phyloP scores from a whole-genome alignment of 1,140 invertebrate genomes.

The Holotrichia oblita region DNA sequence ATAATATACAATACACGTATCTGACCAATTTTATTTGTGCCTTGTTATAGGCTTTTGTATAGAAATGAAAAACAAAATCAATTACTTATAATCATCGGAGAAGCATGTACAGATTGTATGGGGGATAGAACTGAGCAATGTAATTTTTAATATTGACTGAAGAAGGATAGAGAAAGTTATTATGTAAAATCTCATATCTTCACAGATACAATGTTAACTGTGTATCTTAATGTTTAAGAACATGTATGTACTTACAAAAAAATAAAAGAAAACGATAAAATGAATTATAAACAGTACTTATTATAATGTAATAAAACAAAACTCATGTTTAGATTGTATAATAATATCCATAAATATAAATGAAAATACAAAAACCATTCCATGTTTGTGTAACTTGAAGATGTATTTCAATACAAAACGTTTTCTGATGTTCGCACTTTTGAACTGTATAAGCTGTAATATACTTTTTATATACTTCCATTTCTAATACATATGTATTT shows the following conservation, averaged over 20 bases:
- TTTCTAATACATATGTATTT: background rate
- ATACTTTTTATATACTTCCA: conserved; percentile 15
- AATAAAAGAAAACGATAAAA: background rate
- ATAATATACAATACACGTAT: conserved; percentile 38
- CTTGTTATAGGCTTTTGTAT: conserved; percentile 50
- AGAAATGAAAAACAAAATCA: conserved; percentile 30
- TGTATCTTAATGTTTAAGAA: conserved; percentile 19
- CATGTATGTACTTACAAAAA: background rate
- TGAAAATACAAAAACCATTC: background rate
- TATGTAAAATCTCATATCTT: conserved; percentile 22
- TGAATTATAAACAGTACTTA: conserved; percentile 10
- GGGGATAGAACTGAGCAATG: background rate
- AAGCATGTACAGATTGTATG: conserved; percentile 18
- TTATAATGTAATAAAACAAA: background rate
- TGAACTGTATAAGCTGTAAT: background rate
- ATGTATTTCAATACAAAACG: background rate
- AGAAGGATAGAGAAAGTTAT: background rate
- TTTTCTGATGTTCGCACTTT: background rate
- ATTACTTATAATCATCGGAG: conserved; percentile 3
- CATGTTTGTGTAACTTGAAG: conserved; percentile 10
- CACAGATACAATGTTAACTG: background rate
- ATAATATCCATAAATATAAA: conserved; percentile 8
- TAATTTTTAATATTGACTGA: background rate
- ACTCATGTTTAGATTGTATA: background rate
- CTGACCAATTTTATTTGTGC: conserved; percentile 54